Evolutionary conservation across 2,113 vertebrate genomes (phyloP).

Genomic region (Peucedramus taeniatus): DNA sequence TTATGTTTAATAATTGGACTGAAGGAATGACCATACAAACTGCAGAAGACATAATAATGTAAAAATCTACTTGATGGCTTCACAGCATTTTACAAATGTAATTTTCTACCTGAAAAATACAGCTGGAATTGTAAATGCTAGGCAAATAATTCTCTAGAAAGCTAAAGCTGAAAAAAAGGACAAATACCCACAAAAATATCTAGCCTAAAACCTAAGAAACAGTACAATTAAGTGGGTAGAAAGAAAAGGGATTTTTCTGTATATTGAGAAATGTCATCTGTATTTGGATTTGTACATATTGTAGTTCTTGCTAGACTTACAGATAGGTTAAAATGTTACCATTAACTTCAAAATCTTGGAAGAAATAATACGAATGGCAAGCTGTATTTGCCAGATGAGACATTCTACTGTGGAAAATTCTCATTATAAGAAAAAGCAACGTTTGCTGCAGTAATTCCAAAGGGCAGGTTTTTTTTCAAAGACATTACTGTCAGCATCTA

Average conservation of each 20-base stretch:
- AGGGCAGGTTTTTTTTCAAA: background rate
- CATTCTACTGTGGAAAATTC: background rate
- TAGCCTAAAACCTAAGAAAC: background rate
- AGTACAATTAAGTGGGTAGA: background rate
- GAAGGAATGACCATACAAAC: background rate
- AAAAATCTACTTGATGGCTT: background rate
- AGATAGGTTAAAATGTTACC: background rate
- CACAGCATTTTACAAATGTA: background rate
- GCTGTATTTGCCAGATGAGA: background rate
- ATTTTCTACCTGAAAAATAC: background rate
- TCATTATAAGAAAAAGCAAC: background rate
- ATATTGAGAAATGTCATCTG: background rate
- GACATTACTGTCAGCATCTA: background rate
- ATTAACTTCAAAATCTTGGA: background rate
- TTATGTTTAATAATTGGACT: background rate
- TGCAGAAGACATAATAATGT: accelerated
- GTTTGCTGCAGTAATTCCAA: background rate
- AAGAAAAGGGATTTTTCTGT: background rate
- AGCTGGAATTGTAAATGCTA: background rate
- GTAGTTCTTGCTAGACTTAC: background rate
- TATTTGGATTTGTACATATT: background rate
- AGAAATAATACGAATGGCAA: background rate
- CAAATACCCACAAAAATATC: background rate
- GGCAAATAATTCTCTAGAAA: background rate
- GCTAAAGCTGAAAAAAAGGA: background rate